These are phyloP conservation scores for Anadara kagoshimensis DNA, from an alignment of 1,140 invertebrate genomes.

Conservation along the genomic window DNA sequence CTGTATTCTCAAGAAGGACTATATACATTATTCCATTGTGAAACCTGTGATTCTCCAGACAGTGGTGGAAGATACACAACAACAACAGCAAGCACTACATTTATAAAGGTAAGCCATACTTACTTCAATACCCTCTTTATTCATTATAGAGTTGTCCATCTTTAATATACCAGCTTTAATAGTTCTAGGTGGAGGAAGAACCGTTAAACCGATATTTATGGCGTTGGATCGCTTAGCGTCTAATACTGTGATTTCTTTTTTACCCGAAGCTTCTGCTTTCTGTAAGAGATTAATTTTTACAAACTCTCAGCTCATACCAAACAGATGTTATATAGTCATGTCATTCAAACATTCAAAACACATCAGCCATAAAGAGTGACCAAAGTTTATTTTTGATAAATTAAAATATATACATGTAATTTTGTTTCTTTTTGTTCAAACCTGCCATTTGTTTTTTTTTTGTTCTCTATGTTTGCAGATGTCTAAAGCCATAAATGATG, in stretches of 20 bases:
- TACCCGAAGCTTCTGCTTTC: constrained; percentile 94
- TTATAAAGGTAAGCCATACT: constrained; percentile 36
- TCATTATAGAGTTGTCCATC: constrained; percentile 99
- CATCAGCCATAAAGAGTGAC: not conserved
- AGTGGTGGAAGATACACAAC: too few relatives aligned
- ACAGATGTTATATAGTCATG: not conserved
- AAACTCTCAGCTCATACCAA: not conserved
- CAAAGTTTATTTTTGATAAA: too few relatives aligned
- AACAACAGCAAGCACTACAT: too few relatives aligned
- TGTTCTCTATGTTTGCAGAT: too few relatives aligned
- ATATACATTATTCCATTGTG: too few relatives aligned
- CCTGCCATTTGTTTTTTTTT: too few relatives aligned
- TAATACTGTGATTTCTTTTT: constrained; percentile 96
- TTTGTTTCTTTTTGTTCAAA: too few relatives aligned
- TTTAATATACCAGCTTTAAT: constrained; percentile 99
- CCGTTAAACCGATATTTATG: constrained; percentile 99
- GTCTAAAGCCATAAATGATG: not conserved
- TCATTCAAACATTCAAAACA: not conserved
- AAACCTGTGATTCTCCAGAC: too few relatives aligned
- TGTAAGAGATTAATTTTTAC: constrained; percentile 68
- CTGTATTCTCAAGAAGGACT: too few relatives aligned
- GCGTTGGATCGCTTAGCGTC: constrained; percentile 98
- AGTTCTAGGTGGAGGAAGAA: constrained; percentile 93
- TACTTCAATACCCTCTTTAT: constrained; percentile 96
- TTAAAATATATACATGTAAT: too few relatives aligned